These are phyloP conservation scores for Carassius carassius DNA, from an alignment of 2,113 vertebrate species.

Conservation along the genomic window DNA sequence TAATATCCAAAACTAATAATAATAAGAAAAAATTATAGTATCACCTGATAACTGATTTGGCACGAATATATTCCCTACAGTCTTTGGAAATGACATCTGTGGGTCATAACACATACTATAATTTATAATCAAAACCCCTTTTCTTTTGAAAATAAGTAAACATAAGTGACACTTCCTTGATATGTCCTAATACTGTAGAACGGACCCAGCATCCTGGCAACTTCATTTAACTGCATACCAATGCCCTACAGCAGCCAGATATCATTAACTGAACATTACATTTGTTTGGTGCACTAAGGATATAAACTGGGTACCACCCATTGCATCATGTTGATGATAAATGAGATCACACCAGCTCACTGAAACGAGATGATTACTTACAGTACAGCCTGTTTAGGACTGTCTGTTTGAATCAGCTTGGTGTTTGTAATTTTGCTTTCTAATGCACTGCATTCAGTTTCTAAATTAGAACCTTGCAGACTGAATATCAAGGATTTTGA, in stretches of 20 bases:
- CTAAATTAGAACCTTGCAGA: neutral
- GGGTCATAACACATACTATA: neutral
- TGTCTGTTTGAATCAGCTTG: conserved; percentile 1
- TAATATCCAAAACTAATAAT: no score
- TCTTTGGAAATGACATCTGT: neutral
- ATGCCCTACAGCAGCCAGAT: neutral
- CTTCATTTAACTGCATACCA: neutral
- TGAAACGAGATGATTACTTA: neutral
- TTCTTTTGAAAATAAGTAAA: neutral
- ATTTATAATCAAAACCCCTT: neutral
- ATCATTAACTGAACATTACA: neutral
- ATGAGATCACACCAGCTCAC: conserved; percentile 15
- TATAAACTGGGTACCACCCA: neutral
- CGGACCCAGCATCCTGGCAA: neutral
- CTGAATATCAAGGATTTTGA: neutral
- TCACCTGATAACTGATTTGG: neutral
- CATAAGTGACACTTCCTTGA: neutral
- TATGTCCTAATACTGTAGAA: neutral
- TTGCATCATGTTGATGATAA: conserved; percentile 10
- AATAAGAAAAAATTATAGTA: no score
- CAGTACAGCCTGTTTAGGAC: neutral
- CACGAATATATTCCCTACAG: neutral
- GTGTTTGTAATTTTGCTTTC: neutral
- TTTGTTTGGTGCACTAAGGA: neutral
- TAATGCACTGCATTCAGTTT: neutral